These are phyloP conservation scores for Acrossocheilus fasciatus DNA, from an alignment of 2,797 vertebrate genomes.

Conservation along the genomic window DNA sequence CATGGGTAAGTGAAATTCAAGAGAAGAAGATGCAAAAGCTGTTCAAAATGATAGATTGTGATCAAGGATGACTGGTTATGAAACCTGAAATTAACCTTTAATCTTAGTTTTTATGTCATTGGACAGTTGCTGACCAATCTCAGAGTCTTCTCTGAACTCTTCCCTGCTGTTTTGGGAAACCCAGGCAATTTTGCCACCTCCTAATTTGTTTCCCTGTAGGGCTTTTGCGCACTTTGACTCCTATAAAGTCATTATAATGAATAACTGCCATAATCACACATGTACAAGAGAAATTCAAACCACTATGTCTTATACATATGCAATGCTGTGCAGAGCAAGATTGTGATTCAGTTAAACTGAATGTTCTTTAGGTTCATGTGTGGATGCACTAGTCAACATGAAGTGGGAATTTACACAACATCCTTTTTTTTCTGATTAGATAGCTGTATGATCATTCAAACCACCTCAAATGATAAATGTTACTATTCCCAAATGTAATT, in stretches of 20 bases:
- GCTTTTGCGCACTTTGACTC: neutral
- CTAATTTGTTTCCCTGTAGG: neutral
- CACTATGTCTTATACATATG: neutral
- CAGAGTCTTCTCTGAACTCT: neutral
- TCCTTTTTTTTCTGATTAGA: neutral
- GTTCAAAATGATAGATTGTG: slow-evolving; percentile 24
- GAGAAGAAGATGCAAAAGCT: slow-evolving; percentile 17
- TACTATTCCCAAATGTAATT: neutral
- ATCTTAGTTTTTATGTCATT: neutral
- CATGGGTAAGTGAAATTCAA: slow-evolving; percentile 50
- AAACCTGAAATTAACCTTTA: neutral
- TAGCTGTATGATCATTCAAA: neutral
- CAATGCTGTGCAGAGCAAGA: neutral
- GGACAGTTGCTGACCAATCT: neutral
- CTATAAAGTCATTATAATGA: neutral
- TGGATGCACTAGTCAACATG: neutral
- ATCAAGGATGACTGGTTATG: slow-evolving; percentile 9
- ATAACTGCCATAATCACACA: neutral
- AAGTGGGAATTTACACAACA: neutral
- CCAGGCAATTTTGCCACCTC: neutral
- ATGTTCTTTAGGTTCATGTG: neutral
- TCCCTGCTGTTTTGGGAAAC: neutral
- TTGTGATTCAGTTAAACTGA: neutral
- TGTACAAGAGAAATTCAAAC: neutral
- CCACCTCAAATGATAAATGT: neutral